Evolutionary conservation across 2,113 vertebrate species (phyloP).

Genomic region (Elanoides forficatus): DNA sequence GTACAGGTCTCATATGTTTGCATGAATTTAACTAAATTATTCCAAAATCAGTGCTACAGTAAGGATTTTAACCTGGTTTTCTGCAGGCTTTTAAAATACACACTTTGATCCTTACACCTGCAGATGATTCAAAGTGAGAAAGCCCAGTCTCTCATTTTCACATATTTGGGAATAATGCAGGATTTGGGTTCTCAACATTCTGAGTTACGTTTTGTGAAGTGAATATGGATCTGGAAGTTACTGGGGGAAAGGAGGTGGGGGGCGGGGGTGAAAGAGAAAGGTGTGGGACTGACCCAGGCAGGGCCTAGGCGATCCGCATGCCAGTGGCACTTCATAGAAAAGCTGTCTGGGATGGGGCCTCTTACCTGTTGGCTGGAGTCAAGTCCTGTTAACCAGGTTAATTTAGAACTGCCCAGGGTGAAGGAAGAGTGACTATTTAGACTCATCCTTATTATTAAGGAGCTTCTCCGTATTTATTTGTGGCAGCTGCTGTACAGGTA

Average conservation of each 20-base stretch:
- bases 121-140: neutral
- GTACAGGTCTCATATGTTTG: accelerated
- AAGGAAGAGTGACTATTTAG: neutral
- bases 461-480: neutral
- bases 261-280: neutral
- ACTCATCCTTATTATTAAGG: neutral
- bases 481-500: neutral
- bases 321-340: neutral
- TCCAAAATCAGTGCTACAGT: neutral
- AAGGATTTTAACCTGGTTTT: neutral
- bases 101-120: neutral
- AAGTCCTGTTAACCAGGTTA: neutral
- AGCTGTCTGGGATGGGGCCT: neutral
- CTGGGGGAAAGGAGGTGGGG: accelerated
- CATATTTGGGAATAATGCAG: neutral
- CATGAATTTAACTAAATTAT: neutral
- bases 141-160: neutral
- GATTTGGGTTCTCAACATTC: neutral
- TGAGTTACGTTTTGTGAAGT: neutral
- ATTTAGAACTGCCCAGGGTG: neutral
- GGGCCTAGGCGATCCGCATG: neutral
- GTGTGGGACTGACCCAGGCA: neutral
- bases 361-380: neutral
- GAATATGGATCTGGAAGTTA: neutral
- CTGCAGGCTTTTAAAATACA: neutral